Base-by-base conservation (phyloP, 1,140 invertebrate genomes). In the Bombus cullumanus region DNA sequence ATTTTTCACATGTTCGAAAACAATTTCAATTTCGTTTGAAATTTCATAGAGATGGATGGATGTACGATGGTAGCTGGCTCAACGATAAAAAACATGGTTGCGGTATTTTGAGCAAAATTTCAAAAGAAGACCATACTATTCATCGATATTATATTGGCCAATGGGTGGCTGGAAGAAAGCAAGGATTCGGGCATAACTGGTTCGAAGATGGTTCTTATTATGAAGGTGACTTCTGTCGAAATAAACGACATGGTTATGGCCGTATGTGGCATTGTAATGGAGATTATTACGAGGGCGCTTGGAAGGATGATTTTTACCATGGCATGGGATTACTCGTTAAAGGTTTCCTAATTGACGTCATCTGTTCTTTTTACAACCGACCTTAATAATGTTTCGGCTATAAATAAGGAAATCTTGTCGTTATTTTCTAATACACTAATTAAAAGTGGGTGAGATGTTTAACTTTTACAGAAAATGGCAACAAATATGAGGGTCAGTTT, bases 401-500 rank as follows among this genome's bases (percentile, higher is more conserved):
- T 37, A 18, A 71, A 39, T 76, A 18, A 41, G 41, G 41, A 78
- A 15, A 81, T 41, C 78, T 73, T 84, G 53, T 89, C 18, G 28
- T 39, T n/a, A 37, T 62, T n/a, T 18, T 47, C 39, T 37, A 5
- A 34, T 59, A 57, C 28, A 18, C 59, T 66, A 80, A 34, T 71
- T 34, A 71, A 25, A 71, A 64, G 43, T 53, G 13, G n/a, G 0
- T 22, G 43, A 39, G 64, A 79, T 18, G 43, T 68, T 83, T 43
- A 18, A 80, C 53, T 43, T 64, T 83, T 89, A 15, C 73, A 96
- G 96, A 89, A 62, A 96, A 96, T 91, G 96, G 96, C 6, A 96
- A 96, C 90, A 94, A 96, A 43, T 97, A 96, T 88, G 96, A 97
- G 93, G 97, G 97, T 2, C 88, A 95, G 64, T 97, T 96, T 95